phyloP scores from a whole-genome alignment of 2,888 invertebrate genomes.

The Agapetus fuscipes region DNA sequence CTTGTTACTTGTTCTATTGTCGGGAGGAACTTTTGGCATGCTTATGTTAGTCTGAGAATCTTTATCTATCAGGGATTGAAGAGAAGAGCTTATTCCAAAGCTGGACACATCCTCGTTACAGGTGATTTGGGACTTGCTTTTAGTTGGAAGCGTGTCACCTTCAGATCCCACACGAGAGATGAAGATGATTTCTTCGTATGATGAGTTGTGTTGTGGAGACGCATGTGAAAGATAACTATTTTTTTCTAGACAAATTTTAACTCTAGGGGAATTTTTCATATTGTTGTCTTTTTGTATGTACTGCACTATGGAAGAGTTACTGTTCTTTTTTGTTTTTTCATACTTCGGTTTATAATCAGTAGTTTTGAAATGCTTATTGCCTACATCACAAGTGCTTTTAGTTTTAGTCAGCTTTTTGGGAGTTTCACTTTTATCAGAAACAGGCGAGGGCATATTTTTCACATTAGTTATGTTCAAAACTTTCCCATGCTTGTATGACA shows the following conservation, averaged over 20 bases:
- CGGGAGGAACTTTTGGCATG: slow-evolving; percentile 26
- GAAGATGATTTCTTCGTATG: slow-evolving; percentile 39
- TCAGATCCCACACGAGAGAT: slow-evolving; percentile 40
- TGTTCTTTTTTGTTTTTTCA: slow-evolving; percentile 28
- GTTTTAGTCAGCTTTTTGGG: slow-evolving; percentile 3
- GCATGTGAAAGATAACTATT: slow-evolving; percentile 19
- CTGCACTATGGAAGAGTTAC: slow-evolving; percentile 29
- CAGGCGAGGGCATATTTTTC: too few species aligned
- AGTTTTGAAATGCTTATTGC: slow-evolving; percentile 5
- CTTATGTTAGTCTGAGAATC: slow-evolving; percentile 28
- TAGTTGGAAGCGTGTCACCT: slow-evolving; percentile 23
- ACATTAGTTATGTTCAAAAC: too few species aligned
- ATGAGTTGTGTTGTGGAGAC: slow-evolving; percentile 31
- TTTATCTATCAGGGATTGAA: slow-evolving; percentile 40
- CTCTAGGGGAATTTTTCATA: slow-evolving; percentile 28
- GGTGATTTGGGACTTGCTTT: slow-evolving; percentile 26
- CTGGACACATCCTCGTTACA: slow-evolving; percentile 33
- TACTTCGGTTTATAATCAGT: slow-evolving; percentile 3
- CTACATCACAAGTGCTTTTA: slow-evolving; percentile 4
- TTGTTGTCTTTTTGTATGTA: slow-evolving; percentile 23
- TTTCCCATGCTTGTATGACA: background rate
- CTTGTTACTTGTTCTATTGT: slow-evolving; percentile 37
- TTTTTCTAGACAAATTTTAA: slow-evolving; percentile 3
- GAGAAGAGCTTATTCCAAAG: slow-evolving; percentile 35
- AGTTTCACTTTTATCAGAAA: slow-evolving; percentile 1